phyloP scores from a whole-genome alignment of 2,797 vertebrate species.

The Psittacula derbiana region DNA sequence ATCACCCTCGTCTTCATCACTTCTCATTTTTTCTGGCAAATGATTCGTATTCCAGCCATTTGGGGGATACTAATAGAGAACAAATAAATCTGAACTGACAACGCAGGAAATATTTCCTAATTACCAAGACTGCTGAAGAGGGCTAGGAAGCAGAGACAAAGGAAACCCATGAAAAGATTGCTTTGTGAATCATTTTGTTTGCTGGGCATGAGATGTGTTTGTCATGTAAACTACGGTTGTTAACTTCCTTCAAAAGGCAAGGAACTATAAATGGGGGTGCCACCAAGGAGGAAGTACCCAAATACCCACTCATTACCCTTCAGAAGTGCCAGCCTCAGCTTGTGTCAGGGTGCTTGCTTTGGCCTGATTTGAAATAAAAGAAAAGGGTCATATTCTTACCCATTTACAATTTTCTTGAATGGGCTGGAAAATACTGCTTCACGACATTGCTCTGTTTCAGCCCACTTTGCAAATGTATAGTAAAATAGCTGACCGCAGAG shows the following conservation, averaged over 20 bases:
- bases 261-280: background rate
- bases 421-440: background rate
- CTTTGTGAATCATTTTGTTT: background rate
- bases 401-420: background rate
- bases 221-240: background rate
- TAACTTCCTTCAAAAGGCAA: background rate
- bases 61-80: slow-evolving; percentile 1
- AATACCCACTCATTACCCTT: background rate
- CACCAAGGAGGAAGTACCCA: background rate
- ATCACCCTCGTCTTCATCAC: slow-evolving; percentile 60
- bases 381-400: background rate
- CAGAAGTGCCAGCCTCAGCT: background rate
- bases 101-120: slow-evolving; percentile 59
- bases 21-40: slow-evolving; percentile 2
- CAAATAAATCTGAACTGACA: slow-evolving; percentile 62
- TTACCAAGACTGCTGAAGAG: slow-evolving; percentile 15
- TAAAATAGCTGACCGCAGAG: background rate
- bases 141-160: background rate
- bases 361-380: background rate
- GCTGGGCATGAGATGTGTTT: background rate
- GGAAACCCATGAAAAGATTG: background rate
- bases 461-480: background rate
- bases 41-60: slow-evolving; percentile 37
- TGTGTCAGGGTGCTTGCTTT: background rate
- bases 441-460: background rate